Evolutionary conservation across 2,797 vertebrate genomes (phyloP), one percentile per base, ranked within the genome.

Genomic region (Eleutherodactylus coqui): DNA sequence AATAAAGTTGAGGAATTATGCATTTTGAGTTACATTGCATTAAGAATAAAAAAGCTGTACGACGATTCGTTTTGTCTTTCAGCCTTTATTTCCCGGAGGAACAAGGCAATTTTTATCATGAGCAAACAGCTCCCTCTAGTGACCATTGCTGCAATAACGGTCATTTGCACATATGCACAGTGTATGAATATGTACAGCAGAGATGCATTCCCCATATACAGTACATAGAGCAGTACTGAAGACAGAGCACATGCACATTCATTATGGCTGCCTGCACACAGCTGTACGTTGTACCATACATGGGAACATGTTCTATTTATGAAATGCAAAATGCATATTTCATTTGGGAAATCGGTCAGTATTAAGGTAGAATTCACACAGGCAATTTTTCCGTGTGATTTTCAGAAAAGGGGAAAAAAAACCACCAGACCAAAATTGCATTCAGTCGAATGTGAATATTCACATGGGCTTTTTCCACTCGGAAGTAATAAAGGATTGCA

Each of bases 41-140:
- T 62, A 21, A 55, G 7, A 55, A 24, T 55, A 55, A 55, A 24
- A n/a, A 55, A 4, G 1, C 13, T 45, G 43, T 45, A 5, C 43
- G 43, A 1, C 9, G 43, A 45, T 13, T 60, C 1, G 4, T 10
- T 27, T 0, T 27, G 1, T 4, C 0, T 3, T 27, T 27, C 24
- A 2, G 24, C 11, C 9, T 55, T 55, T 24, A 0, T 5, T 7
- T 4, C 9, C 1, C 1, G 11, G 9, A 55, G 21, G 1, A 8
- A 4, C 2, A 19, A 27, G 3, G 43, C 6, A 53, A 78, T 32
- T 36, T 78, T 32, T 32, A 36, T 38, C 47, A 24, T 77, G 19
- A 24, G 49, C 49, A n/a, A 32, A 78, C 21, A 78, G 47, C 32
- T 14, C 75, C 75, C 45, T 55, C 75, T 78, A 72, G 69, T 72